Evolutionary conservation across 1,140 invertebrate genomes (phyloP).

Genomic region (Tetramorium parvispinum): DNA sequence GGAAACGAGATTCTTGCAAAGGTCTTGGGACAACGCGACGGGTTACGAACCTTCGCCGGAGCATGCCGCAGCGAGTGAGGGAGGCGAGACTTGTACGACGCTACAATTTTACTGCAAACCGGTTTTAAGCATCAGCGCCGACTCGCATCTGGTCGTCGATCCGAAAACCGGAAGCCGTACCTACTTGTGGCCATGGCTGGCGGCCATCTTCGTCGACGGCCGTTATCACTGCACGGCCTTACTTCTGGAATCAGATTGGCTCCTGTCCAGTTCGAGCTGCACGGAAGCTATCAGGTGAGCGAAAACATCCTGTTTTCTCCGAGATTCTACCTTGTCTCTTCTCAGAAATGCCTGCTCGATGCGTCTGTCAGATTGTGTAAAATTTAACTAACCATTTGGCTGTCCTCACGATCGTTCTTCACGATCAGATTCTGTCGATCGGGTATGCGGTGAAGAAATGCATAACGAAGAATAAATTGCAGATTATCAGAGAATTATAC

Average conservation of each 20-base stretch:
- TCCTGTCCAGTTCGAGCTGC: slow-evolving; percentile 88
- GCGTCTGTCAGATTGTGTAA: neutral
- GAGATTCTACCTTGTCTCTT: neutral
- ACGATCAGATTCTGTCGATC: neutral
- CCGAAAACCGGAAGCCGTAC: slow-evolving; percentile 67
- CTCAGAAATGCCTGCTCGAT: neutral
- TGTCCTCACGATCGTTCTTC: neutral
- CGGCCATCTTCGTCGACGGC: slow-evolving; percentile 89
- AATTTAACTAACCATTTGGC: neutral
- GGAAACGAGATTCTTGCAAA: neutral
- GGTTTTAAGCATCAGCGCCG: slow-evolving; percentile 74
- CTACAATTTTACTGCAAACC: slow-evolving; percentile 76
- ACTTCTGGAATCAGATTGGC: slow-evolving; percentile 88
- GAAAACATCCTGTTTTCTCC: neutral
- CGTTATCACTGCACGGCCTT: slow-evolving; percentile 88
- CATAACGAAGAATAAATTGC: slow-evolving; percentile 47
- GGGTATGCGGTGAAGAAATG: neutral
- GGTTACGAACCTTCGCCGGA: slow-evolving; percentile 35
- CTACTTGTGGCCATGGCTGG: slow-evolving; percentile 89
- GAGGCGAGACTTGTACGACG: slow-evolving; percentile 59
- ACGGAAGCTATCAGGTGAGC: slow-evolving; percentile 86
- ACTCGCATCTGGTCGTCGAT: slow-evolving; percentile 65
- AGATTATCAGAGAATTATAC: slow-evolving; percentile 88
- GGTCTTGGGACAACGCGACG: neutral
- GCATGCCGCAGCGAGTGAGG: neutral